A percentile compares a stretch with the other conserved stretches of the same genome.
Evolutionary conservation across 2,113 vertebrate species (phyloP).

Genomic region (Rostratula benghalensis): DNA sequence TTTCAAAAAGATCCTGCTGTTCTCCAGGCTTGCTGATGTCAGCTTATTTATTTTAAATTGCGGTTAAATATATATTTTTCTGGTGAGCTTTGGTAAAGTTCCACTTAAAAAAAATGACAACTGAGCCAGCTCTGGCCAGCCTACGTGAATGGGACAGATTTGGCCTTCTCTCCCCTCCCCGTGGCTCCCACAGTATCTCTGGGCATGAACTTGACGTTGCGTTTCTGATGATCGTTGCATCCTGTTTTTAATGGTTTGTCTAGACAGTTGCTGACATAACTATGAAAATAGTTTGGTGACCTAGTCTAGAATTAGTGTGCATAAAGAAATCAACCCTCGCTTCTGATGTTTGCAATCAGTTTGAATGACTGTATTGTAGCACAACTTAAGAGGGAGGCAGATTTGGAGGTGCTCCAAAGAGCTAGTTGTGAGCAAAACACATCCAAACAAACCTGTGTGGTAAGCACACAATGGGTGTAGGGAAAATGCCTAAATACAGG

Average conservation of each 20-base stretch:
- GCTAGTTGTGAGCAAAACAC: slow-evolving; percentile 32
- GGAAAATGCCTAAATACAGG: not conserved
- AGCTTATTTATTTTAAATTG: not conserved
- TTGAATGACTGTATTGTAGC: slow-evolving; percentile 52
- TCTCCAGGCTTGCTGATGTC: not conserved
- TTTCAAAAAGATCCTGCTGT: not conserved
- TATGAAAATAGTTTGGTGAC: slow-evolving; percentile 63
- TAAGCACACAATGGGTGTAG: not conserved
- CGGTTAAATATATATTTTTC: not conserved
- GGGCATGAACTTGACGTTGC: not conserved
- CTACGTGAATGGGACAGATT: not conserved
- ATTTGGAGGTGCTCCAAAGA: slow-evolving; percentile 61
- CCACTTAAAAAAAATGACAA: not conserved
- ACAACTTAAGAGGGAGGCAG: slow-evolving; percentile 49
- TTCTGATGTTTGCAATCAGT: slow-evolving; percentile 62
- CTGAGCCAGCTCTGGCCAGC: not conserved
- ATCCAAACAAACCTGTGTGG: slow-evolving; percentile 1
- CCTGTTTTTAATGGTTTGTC: slow-evolving; percentile 68
- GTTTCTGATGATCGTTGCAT: slow-evolving; percentile 25
- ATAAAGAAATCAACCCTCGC: slow-evolving; percentile 53
- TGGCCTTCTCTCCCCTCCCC: not conserved
- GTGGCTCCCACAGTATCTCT: not conserved
- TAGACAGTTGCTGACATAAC: slow-evolving; percentile 68
- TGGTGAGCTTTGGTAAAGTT: not conserved
- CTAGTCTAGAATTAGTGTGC: slow-evolving; percentile 63